Conservation (phyloP, 2,888 invertebrate genomes). For the Beris morrisii region DNA sequence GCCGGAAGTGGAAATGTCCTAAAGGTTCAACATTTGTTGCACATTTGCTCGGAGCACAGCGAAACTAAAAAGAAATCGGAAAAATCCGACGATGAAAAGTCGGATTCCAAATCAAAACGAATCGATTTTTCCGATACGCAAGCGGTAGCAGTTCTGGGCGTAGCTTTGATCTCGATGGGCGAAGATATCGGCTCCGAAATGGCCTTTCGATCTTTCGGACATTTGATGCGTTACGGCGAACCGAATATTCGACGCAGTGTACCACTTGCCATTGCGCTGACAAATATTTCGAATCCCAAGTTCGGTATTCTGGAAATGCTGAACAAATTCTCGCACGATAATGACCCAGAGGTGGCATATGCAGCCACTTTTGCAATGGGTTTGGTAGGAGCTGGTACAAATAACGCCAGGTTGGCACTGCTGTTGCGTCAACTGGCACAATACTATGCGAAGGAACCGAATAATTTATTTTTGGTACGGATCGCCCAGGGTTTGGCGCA, state of each 20-base stretch:
- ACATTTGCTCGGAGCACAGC: slow-evolving; percentile 94
- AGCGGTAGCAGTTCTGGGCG: slow-evolving; percentile 91
- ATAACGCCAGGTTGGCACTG: slow-evolving; percentile 83
- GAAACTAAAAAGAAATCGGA: slow-evolving; percentile 58
- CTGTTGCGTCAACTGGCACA: slow-evolving; percentile 93
- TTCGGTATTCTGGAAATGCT: slow-evolving; percentile 90
- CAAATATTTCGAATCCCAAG: slow-evolving; percentile 91
- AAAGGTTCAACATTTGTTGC: slow-evolving; percentile 89
- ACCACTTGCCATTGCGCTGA: slow-evolving; percentile 91
- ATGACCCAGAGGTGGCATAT: slow-evolving; percentile 90
- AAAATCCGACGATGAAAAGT: slow-evolving; percentile 12
- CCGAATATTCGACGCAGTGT: slow-evolving; percentile 90
- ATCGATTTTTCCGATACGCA: slow-evolving; percentile 77
- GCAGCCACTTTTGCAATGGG: slow-evolving; percentile 97
- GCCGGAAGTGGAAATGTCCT: slow-evolving; percentile 96
- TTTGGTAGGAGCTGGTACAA: slow-evolving; percentile 82
- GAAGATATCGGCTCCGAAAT: slow-evolving; percentile 96
- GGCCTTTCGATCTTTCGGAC: slow-evolving; percentile 90
- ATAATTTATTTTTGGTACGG: slow-evolving; percentile 91
- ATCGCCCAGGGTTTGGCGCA: slow-evolving; percentile 92
- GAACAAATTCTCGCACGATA: slow-evolving; percentile 95
- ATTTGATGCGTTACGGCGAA: slow-evolving; percentile 89
- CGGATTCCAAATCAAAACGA: slow-evolving; percentile 41
- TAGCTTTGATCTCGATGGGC: slow-evolving; percentile 93
- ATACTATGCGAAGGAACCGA: slow-evolving; percentile 93